A percentile compares a stretch with the other conserved stretches of the same genome.
Evolutionary conservation across 1,140 invertebrate genomes (phyloP).

Genomic region (Lucilia sericata): DNA sequence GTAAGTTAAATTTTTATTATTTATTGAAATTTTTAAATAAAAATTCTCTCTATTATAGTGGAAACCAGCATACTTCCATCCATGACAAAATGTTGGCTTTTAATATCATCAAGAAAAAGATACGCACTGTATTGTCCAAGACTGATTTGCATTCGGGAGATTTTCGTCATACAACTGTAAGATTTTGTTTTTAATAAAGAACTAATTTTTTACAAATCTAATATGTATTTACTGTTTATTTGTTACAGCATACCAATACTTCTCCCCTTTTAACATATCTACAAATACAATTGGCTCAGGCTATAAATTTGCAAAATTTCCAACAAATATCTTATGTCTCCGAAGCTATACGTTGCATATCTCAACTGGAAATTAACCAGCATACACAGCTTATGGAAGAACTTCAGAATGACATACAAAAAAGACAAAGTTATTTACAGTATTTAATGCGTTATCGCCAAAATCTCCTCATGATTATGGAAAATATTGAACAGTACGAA

Average conservation of each 20-base stretch:
- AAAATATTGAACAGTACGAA: constrained; percentile 80
- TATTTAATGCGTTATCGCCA: constrained; percentile 89
- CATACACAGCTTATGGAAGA: constrained; percentile 82
- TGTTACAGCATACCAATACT: constrained; percentile 54
- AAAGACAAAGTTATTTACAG: constrained; percentile 83
- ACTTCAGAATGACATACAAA: constrained; percentile 84
- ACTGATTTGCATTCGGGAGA: constrained; percentile 75
- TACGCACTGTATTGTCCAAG: constrained; percentile 90
- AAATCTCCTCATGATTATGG: constrained; percentile 82
- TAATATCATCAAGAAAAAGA: constrained; percentile 90
- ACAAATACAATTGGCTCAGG: constrained; percentile 86
- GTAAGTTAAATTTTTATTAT: not conserved
- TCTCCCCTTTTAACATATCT: constrained; percentile 72
- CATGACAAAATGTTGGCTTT: constrained; percentile 69
- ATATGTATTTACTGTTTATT: constrained; percentile 1
- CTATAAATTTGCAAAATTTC: constrained; percentile 86
- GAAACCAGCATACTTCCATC: constrained; percentile 31
- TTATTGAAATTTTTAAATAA: not conserved
- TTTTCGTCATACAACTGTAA: constrained; percentile 62
- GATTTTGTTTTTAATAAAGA: not conserved
- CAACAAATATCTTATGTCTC: constrained; percentile 83
- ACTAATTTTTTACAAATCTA: no score
- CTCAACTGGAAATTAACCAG: constrained; percentile 78
- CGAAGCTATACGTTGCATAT: constrained; percentile 84
- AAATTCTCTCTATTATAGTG: not conserved